Conservation (phyloP, 2,113 vertebrate species). For the Xenopus borealis region DNA sequence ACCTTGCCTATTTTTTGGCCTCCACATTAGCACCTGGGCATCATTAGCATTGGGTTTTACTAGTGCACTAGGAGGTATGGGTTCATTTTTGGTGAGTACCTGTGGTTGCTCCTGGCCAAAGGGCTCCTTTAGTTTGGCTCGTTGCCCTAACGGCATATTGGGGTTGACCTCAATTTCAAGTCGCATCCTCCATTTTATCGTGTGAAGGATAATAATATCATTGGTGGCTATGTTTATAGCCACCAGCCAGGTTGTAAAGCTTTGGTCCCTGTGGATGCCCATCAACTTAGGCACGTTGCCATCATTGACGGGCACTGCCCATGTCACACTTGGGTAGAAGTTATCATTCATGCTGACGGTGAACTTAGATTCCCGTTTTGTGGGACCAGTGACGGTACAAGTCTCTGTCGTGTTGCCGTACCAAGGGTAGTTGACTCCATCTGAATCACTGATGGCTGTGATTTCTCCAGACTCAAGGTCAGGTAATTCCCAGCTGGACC, state of each 20-base stretch:
- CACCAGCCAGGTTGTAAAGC: slow-evolving; percentile 96
- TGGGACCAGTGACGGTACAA: slow-evolving; percentile 88
- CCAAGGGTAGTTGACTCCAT: slow-evolving; percentile 96
- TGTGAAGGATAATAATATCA: slow-evolving; percentile 87
- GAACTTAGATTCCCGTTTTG: slow-evolving; percentile 87
- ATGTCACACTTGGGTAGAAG: slow-evolving; percentile 97
- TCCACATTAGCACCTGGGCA: slow-evolving; percentile 98
- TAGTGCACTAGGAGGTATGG: slow-evolving; percentile 87
- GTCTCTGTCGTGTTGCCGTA: slow-evolving; percentile 97
- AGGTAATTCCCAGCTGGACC: slow-evolving; percentile 98
- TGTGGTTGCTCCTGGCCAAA: slow-evolving; percentile 85
- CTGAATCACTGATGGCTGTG: slow-evolving; percentile 92
- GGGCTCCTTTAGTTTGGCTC: slow-evolving; percentile 82
- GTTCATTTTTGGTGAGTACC: slow-evolving; percentile 85
- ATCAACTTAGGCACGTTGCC: slow-evolving; percentile 89
- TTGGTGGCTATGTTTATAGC: slow-evolving; percentile 83
- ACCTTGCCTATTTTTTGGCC: slow-evolving; percentile 77
- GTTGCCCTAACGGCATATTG: slow-evolving; percentile 77
- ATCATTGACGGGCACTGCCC: slow-evolving; percentile 91
- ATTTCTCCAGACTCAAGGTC: slow-evolving; percentile 86
- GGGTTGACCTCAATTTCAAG: slow-evolving; percentile 88
- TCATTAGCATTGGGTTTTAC: slow-evolving; percentile 98
- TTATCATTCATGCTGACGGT: slow-evolving; percentile 98
- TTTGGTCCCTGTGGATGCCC: slow-evolving; percentile 90
- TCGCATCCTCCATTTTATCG: slow-evolving; percentile 91